Percentiles rank a stretch among this genome's conserved stretches.
Conservation (phyloP, 2,797 vertebrate genomes). For the Sebastes wilsoni region DNA sequence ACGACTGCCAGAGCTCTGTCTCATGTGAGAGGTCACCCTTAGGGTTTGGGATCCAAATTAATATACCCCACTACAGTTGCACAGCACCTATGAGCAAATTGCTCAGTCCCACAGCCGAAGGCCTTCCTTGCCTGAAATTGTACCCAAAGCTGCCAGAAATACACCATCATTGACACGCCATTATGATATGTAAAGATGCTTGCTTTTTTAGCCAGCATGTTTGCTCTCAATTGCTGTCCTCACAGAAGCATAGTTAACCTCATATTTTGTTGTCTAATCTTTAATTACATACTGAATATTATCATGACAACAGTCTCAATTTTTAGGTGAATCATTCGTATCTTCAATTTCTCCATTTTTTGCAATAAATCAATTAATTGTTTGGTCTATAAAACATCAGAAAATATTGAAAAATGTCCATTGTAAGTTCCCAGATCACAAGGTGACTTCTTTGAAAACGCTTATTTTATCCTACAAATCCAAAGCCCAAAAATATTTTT, state of each 20-base stretch:
- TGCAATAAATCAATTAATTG: accelerated
- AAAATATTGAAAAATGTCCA: neutral
- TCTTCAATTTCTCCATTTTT: neutral
- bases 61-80: constrained; percentile 57
- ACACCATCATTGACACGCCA: constrained; percentile 17
- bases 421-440: neutral
- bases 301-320: neutral
- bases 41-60: constrained; percentile 68
- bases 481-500: neutral
- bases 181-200: constrained; percentile 2
- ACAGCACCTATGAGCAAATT: constrained; percentile 60
- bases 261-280: neutral
- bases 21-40: constrained; percentile 71
- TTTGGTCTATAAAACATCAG: neutral
- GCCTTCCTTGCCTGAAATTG: constrained; percentile 34
- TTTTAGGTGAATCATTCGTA: neutral
- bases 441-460: neutral
- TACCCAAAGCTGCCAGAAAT: constrained; percentile 32
- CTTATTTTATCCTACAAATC: neutral
- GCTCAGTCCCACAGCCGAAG: constrained; percentile 36
- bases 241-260: neutral
- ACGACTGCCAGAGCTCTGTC: constrained; percentile 71
- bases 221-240: neutral
- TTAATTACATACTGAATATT: neutral
- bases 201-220: constrained; percentile 4